Percentiles rank a stretch among this genome's conserved stretches.
These are phyloP conservation scores for Pygocentrus nattereri DNA, from an alignment of 2,797 vertebrate genomes.

Conservation along the genomic window DNA sequence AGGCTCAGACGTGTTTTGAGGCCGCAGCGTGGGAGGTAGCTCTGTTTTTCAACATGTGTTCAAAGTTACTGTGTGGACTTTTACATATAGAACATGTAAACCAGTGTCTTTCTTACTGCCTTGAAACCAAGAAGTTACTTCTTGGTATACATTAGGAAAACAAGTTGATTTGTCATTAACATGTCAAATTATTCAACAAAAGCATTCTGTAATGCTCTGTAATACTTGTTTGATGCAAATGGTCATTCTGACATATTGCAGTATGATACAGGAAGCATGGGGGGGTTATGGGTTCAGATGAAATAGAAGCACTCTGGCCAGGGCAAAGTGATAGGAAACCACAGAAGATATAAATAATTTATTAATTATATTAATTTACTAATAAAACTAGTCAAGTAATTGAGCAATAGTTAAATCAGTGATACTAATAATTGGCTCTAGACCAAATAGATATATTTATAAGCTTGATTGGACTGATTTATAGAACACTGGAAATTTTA, in stretches of 20 bases:
- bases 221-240: too few species aligned
- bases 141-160: neutral
- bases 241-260: too few species aligned
- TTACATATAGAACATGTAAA: neutral
- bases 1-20: neutral
- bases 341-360: neutral
- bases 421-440: neutral
- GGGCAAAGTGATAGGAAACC: neutral
- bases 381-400: neutral
- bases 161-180: neutral
- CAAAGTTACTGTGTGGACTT: neutral
- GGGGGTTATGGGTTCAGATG: neutral
- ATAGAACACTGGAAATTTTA: neutral
- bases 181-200: neutral
- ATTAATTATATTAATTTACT: too few species aligned
- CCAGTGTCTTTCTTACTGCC: neutral
- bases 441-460: neutral
- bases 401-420: neutral
- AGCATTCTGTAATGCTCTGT: neutral
- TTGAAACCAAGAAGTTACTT: neutral
- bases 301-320: neutral
- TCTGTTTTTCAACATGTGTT: neutral
- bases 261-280: too few species aligned
- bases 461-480: neutral
- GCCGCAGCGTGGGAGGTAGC: neutral